Evolutionary conservation across 2,797 vertebrate species (phyloP).

Genomic region (Spizella passerina): DNA sequence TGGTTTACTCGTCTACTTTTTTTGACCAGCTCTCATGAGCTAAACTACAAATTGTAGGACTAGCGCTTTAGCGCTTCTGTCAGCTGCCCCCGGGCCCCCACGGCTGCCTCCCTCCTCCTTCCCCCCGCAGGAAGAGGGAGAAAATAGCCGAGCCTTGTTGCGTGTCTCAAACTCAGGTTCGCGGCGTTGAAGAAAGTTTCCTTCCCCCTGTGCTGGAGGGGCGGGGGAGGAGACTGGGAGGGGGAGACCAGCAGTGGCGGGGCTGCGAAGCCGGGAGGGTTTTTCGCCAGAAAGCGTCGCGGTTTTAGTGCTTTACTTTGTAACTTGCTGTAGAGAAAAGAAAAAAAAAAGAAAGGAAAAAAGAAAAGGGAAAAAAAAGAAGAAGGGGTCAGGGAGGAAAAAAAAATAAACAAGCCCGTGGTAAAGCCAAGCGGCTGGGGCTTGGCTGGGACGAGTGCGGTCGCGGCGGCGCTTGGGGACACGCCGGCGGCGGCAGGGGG

Average conservation of each 20-base stretch:
- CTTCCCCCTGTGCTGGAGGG: not conserved
- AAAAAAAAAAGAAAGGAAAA: accelerated
- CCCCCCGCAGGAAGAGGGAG: not conserved
- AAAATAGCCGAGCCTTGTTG: slow-evolving; percentile 10
- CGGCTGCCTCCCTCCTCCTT: not conserved
- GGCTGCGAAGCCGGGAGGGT: not conserved
- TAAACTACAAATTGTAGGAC: not conserved
- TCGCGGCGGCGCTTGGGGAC: not conserved
- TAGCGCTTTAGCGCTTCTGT: not conserved
- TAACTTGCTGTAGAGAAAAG: not conserved
- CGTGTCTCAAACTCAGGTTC: slow-evolving; percentile 10
- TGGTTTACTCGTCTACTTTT: not conserved
- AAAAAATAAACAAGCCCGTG: not conserved
- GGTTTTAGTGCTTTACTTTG: not conserved
- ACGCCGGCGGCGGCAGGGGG: not conserved
- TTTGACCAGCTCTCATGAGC: not conserved
- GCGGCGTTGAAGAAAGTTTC: slow-evolving; percentile 37
- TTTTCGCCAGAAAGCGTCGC: not conserved
- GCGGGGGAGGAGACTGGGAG: slow-evolving; percentile 9
- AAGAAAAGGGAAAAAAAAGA: too few species aligned
- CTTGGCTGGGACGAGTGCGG: not conserved
- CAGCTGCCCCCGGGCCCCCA: not conserved
- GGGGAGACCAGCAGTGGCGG: not conserved
- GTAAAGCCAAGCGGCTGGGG: not conserved
- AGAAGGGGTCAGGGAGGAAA: too few species aligned